Evolutionary conservation across 2,888 invertebrate species (phyloP), one percentile per base, ranked within the genome.

Genomic region (Drosophila emarginata): DNA sequence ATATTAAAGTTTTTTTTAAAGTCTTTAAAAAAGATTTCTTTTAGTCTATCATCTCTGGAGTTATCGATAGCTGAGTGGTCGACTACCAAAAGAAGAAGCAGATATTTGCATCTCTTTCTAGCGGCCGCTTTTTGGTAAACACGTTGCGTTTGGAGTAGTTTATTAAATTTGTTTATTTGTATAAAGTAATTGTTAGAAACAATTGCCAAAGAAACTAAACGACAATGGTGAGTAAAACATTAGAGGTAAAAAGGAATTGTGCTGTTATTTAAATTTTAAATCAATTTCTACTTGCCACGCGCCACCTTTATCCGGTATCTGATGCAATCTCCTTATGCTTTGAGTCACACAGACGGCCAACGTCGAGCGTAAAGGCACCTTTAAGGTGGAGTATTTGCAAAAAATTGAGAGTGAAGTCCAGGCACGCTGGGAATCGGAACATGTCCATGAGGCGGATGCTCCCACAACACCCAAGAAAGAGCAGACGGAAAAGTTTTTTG

Each of bases 381-480:
- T 97, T 84, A 99, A 99, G 93, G 96, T 99, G 45, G 96, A 97
- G 90, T 97, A 96, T 90, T 94, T 99, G 4, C 96, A 96, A 91
- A 95, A 96, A 82, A 97, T 99, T 77, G 99, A 99, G 90, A 93
- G 93, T 68, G 94, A 95, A 72, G 95, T 98, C 12, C 99, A 99
- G 91, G 93, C 94, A 67, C 94, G 94, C 91, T 99, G 99, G 99
- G 95, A 96, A 45, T 91, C 93, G 15, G 95, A 95, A 64, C 96
- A 96, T 88, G 93, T 93, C 1, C 96, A 96, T 91, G 97, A 99
- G 92, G 92, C 94, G 60, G 95, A 99, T 93, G 97, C 97, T 2
- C 96, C 96, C 0, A 89, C 90, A 14, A 92, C 93, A 5, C 92
- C 93, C 68, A 94, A 92, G 69, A 93, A 93, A 83, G 91, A 92